Evolutionary conservation across 1,140 invertebrate genomes (phyloP).

Genomic region (Pemphigus obesinymphae): DNA sequence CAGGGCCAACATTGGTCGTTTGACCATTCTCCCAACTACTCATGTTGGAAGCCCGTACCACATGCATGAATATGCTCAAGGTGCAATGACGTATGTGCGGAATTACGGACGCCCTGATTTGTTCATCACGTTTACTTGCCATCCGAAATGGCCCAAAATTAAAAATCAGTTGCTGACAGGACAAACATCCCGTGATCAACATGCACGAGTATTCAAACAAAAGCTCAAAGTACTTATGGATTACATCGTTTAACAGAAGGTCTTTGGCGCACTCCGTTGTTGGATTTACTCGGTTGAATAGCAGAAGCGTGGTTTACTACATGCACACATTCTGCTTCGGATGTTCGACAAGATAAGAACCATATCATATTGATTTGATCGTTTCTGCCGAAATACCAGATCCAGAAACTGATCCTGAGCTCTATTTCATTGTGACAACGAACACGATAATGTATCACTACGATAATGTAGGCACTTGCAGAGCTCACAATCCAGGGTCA

Average conservation of each 20-base stretch:
- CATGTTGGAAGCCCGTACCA: slow-evolving; percentile 51
- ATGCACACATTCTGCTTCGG: slow-evolving; percentile 56
- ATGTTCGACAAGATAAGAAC: slow-evolving; percentile 49
- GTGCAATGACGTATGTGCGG: slow-evolving; percentile 55
- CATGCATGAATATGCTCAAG: slow-evolving; percentile 54
- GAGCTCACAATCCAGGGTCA: slow-evolving; percentile 51
- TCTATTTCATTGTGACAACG: slow-evolving; percentile 51
- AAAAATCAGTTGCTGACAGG: slow-evolving; percentile 45
- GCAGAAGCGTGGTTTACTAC: slow-evolving; percentile 54
- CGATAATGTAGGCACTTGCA: slow-evolving; percentile 58
- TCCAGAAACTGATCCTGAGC: slow-evolving; percentile 44
- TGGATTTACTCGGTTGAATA: slow-evolving; percentile 55
- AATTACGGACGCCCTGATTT: slow-evolving; percentile 50
- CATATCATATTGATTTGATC: slow-evolving; percentile 53
- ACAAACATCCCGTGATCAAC: slow-evolving; percentile 45
- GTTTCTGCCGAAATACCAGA: slow-evolving; percentile 58
- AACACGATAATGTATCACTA: slow-evolving; percentile 58
- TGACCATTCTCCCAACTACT: slow-evolving; percentile 50
- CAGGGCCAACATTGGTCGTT: slow-evolving; percentile 40
- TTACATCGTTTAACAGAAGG: slow-evolving; percentile 14
- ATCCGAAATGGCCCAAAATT: slow-evolving; percentile 54
- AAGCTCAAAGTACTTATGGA: slow-evolving; percentile 24
- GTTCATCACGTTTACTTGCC: slow-evolving; percentile 47
- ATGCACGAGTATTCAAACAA: slow-evolving; percentile 42
- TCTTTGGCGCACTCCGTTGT: slow-evolving; percentile 50